phyloP scores from a whole-genome alignment of 1,140 invertebrate species.

The Rhizoglyphus robini region DNA sequence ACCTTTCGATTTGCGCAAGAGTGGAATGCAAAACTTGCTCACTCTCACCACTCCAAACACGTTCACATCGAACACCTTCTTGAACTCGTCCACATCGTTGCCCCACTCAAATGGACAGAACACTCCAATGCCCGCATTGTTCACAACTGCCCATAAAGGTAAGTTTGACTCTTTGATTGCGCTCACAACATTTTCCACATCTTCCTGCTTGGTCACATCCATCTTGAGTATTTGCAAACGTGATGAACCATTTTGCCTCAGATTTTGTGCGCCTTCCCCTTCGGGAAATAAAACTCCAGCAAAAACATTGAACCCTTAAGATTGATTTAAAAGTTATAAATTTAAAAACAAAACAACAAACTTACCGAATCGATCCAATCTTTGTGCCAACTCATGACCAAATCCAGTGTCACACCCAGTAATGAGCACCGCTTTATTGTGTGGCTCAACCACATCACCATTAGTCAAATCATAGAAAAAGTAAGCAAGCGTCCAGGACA shows the following conservation, averaged over 20 bases:
- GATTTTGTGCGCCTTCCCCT: constrained; percentile 30
- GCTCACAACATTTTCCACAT: constrained; percentile 15
- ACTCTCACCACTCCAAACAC: constrained; percentile 44
- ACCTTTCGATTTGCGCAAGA: constrained; percentile 48
- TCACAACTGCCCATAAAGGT: constrained; percentile 70
- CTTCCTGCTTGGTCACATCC: constrained; percentile 34
- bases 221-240: constrained; percentile 31
- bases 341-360: constrained; percentile 23
- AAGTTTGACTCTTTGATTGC: neutral
- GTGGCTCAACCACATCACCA: neutral
- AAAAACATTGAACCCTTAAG: constrained; percentile 33
- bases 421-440: constrained; percentile 28
- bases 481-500: neutral
- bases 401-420: constrained; percentile 39
- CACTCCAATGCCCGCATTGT: constrained; percentile 55
- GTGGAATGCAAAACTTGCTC: constrained; percentile 53
- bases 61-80: constrained; percentile 44
- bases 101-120: constrained; percentile 41
- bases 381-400: constrained; percentile 34
- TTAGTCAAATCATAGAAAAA: neutral
- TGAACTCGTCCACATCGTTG: constrained; percentile 19
- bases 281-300: constrained; percentile 37
- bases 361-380: constrained; percentile 33
- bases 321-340: neutral
- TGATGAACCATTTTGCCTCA: constrained; percentile 21